A percentile compares a stretch with the other conserved stretches of the same genome.
Conservation (phyloP, 2,113 vertebrate genomes). For the Nansenia antarctica region DNA sequence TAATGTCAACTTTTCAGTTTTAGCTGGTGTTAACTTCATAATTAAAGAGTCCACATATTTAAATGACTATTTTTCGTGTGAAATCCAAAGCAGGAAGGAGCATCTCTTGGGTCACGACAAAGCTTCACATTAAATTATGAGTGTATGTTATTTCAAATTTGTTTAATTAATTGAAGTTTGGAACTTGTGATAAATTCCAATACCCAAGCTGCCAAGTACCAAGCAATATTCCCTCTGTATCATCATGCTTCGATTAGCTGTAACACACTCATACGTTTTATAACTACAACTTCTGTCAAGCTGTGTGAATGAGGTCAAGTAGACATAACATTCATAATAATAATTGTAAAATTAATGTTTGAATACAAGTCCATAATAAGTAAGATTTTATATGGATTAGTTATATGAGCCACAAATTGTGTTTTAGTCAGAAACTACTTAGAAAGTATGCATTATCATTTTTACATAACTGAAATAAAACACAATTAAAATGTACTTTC, state of each 20-base stretch:
- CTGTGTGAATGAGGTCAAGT: conserved; percentile 59
- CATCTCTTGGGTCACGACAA: conserved; percentile 9
- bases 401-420: conserved; percentile 37
- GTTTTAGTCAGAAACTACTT: conserved; percentile 62
- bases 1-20: not conserved
- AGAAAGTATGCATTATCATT: conserved; percentile 69
- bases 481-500: conserved; percentile 61
- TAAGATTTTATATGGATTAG: conserved; percentile 7
- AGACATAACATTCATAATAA: conserved; percentile 42
- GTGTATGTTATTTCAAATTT: conserved; percentile 34
- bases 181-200: conserved; percentile 19
- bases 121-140: conserved; percentile 43
- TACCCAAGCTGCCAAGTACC: conserved; percentile 44
- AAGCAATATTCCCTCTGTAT: conserved; percentile 19
- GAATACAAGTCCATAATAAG: conserved; percentile 54
- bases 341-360: conserved; percentile 36
- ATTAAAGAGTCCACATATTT: not conserved
- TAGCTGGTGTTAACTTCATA: not conserved
- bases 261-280: not conserved
- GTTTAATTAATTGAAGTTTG: conserved; percentile 22
- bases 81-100: conserved; percentile 24
- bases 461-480: conserved; percentile 58
- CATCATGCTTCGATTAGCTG: conserved; percentile 18
- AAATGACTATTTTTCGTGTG: not conserved
- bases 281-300: conserved; percentile 34